Percentiles rank a stretch among this genome's conserved stretches.
Conservation (phyloP, 2,888 invertebrate species). For the Ophion slaviceki region DNA sequence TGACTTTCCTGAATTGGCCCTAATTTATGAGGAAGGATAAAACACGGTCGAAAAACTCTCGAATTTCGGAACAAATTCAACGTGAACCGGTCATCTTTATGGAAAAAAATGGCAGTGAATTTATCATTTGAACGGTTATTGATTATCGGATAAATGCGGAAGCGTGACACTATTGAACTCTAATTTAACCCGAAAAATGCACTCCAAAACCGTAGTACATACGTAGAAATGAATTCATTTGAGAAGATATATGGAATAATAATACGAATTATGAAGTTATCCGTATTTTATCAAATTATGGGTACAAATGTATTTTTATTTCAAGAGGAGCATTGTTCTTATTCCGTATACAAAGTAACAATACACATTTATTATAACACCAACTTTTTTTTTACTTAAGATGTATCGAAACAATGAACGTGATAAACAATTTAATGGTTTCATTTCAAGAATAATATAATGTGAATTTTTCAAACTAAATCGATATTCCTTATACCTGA, state of each 20-base stretch:
- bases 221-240: too few species aligned
- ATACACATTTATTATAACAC: neutral
- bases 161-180: neutral
- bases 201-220: too few species aligned
- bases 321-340: too few species aligned
- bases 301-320: too few species aligned
- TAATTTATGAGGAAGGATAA: constrained; percentile 16
- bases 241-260: too few species aligned
- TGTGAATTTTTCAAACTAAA: too few species aligned
- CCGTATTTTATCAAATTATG: too few species aligned
- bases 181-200: too few species aligned
- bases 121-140: constrained; percentile 1
- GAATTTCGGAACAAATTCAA: constrained; percentile 26
- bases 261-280: too few species aligned
- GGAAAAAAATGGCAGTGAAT: constrained; percentile 9
- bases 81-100: neutral
- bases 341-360: too few species aligned
- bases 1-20: constrained; percentile 29
- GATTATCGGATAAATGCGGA: neutral
- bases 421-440: too few species aligned
- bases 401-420: neutral
- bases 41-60: constrained; percentile 6
- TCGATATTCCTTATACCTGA: neutral
- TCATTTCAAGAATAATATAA: too few species aligned
- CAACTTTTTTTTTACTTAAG: neutral